phyloP scores from a whole-genome alignment of 2,888 invertebrate genomes.

The Congeria kusceri region DNA sequence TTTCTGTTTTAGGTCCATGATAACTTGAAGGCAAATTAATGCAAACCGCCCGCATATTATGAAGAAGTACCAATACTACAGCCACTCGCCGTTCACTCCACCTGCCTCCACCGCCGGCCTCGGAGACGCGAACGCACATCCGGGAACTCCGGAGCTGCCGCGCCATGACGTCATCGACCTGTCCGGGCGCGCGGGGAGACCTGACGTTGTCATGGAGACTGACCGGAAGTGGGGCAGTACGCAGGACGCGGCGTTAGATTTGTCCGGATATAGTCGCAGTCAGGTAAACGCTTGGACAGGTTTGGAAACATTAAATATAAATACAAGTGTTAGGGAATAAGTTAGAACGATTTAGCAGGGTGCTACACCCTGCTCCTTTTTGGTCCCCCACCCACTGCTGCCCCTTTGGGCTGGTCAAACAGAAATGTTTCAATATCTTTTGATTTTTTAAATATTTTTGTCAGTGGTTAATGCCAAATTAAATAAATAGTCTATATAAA shows the following conservation, averaged over 20 bases:
- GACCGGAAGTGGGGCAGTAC: slow-evolving; percentile 42
- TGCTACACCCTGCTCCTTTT: too few relatives aligned
- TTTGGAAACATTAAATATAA: too few relatives aligned
- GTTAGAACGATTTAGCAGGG: too few relatives aligned
- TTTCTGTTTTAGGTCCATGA: neutral
- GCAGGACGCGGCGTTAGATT: slow-evolving; percentile 56
- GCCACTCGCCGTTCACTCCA: slow-evolving; percentile 31
- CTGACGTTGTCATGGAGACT: slow-evolving; percentile 40
- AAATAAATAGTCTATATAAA: neutral
- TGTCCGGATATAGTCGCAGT: slow-evolving; percentile 34
- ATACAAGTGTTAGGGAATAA: too few relatives aligned
- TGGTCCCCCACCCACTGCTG: too few relatives aligned
- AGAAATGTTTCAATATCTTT: too few relatives aligned
- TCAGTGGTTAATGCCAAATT: neutral
- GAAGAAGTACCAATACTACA: slow-evolving; percentile 61
- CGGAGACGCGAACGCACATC: neutral
- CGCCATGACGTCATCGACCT: slow-evolving; percentile 41
- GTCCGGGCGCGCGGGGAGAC: slow-evolving; percentile 43
- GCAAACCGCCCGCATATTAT: slow-evolving; percentile 21
- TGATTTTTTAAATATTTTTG: too few relatives aligned
- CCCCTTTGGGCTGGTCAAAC: too few relatives aligned
- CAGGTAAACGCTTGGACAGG: neutral
- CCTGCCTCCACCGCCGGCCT: slow-evolving; percentile 24
- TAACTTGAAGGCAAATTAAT: neutral
- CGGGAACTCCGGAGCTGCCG: slow-evolving; percentile 14